Conservation (phyloP, 1,140 invertebrate genomes). For the Heliconius nattereri region DNA sequence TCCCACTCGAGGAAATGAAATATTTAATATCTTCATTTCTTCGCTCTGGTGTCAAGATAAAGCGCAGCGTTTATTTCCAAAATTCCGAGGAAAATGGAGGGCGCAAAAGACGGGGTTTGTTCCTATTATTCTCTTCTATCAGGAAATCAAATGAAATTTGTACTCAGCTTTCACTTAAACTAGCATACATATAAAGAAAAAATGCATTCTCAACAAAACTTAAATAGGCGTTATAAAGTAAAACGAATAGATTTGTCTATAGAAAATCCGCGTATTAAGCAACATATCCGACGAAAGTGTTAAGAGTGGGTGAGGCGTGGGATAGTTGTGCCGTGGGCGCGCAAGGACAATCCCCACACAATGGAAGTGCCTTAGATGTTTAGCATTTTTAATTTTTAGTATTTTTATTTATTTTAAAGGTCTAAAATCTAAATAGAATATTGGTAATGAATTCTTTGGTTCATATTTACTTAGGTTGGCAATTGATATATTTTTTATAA, state of each 20-base stretch:
- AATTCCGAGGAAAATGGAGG: no score
- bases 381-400: neutral
- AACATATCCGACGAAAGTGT: constrained; percentile 67
- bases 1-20: no score
- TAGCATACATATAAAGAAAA: neutral
- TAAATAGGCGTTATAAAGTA: neutral
- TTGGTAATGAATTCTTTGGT: neutral
- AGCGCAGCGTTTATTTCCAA: no score
- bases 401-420: neutral
- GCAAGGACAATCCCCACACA: constrained; percentile 52
- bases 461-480: no score
- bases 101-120: no score
- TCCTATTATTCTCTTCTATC: no score
- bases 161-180: no score
- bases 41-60: no score
- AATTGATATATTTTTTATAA: no score
- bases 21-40: no score
- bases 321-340: constrained; percentile 59
- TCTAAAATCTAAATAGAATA: neutral
- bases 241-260: constrained; percentile 27
- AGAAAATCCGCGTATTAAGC: constrained; percentile 48
- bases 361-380: constrained; percentile 17
- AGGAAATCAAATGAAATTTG: no score
- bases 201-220: neutral
- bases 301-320: constrained; percentile 64